These are phyloP conservation scores for Actinemys pallida DNA, from an alignment of 2,113 vertebrate species.

Conservation along the genomic window DNA sequence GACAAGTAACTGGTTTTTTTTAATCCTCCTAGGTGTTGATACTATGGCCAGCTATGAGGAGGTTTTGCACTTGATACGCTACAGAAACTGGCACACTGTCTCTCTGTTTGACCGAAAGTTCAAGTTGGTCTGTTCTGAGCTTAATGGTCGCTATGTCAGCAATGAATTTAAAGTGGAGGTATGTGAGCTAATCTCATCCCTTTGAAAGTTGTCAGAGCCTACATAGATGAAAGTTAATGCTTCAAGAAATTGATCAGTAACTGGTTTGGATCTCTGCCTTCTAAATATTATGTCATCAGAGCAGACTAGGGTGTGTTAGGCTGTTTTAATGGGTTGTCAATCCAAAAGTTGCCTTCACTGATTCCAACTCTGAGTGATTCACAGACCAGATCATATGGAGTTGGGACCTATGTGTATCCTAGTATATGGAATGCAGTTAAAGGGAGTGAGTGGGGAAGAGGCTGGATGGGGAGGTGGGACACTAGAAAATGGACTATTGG, in stretches of 20 bases:
- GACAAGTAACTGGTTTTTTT: neutral
- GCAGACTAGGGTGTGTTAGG: rapidly evolving
- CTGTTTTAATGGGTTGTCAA: neutral
- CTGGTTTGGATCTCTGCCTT: neutral
- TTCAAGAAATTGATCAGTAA: rapidly evolving
- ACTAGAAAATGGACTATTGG: neutral
- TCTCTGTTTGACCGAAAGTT: constrained; percentile 96
- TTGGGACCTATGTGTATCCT: neutral
- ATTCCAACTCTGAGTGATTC: neutral
- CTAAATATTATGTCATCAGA: neutral
- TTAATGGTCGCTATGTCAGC: constrained; percentile 97
- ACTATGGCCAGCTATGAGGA: constrained; percentile 97
- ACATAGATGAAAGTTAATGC: rapidly evolving
- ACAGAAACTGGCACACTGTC: constrained; percentile 92
- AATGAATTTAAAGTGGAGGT: constrained; percentile 98
- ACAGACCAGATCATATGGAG: neutral
- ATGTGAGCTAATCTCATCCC: neutral
- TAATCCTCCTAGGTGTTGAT: constrained; percentile 87
- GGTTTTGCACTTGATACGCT: constrained; percentile 90
- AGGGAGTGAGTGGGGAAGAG: neutral
- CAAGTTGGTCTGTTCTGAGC: constrained; percentile 94
- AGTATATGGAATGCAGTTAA: neutral
- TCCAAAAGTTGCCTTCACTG: neutral
- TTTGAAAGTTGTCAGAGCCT: rapidly evolving
- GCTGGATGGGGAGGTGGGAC: neutral